Base-by-base conservation (phyloP, 2,888 invertebrate genomes). In the Sarcophaga subvicina region DNA sequence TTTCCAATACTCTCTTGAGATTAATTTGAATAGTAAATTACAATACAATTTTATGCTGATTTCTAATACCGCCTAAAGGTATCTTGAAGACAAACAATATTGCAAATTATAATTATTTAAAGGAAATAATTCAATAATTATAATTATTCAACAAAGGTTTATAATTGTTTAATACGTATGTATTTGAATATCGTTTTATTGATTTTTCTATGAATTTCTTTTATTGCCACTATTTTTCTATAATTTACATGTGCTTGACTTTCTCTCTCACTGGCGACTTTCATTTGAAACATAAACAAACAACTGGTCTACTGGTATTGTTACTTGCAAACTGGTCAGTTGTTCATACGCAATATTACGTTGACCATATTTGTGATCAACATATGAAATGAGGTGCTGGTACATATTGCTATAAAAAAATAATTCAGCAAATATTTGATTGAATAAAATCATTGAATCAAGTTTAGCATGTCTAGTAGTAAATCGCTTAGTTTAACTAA, bases 261-360 rank as follows among this genome's bases (percentile, higher is more conserved):
- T 87, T 87, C 87, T 66, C 84, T 67, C 37, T 37, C 8, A 10
- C 37, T 37, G 37, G 1, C 8, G 8, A 66, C 81, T 81, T 84
- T 81, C 78, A 71, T 79, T 87, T 47, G 62, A 70, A 67, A 73
- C 54, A 70, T 70, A 14, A 59, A 66, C 45, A 11, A 63, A 72
- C 54, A 76, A 49, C 66, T 27, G 11, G 75, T 63, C 63, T 25
- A 14, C 20, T 14, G 54, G 54, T 37, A 10, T 37, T 37, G 20
- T 27, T 62, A 54, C 12, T 66, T 4, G 10, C 14, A 69, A n/a
- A 22, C 20, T 12, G 37, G 54, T 27, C 60, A 67, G 22, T 22
- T 14, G 22, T 17, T 37, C 47, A 66, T 37, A 80, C 84, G 80
- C 84, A 80, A 49, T 72, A 67, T 66, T 66, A 66, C 25, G 45